Conservation (phyloP, 2,113 vertebrate species). For the Orientallactaga bullata region DNA sequence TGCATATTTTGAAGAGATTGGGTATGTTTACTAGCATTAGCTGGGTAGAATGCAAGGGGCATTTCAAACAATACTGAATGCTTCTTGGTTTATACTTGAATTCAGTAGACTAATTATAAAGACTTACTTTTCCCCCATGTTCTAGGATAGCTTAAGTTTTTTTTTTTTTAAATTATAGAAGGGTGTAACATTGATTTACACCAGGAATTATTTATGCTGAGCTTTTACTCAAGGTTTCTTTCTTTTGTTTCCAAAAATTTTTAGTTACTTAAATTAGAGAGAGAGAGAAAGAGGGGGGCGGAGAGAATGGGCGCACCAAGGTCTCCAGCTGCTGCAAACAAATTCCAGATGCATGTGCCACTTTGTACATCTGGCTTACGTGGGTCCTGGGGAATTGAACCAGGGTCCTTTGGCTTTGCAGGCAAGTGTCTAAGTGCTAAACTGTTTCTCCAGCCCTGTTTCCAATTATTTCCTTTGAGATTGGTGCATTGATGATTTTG, state of each 20-base stretch:
- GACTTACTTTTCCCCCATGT: slow-evolving; percentile 68
- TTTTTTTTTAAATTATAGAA: slow-evolving; percentile 67
- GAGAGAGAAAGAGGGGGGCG: too few relatives aligned
- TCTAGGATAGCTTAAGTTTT: slow-evolving; percentile 79
- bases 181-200: slow-evolving; percentile 75
- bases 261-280: too few relatives aligned
- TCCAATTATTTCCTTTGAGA: slow-evolving; percentile 79
- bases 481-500: slow-evolving; percentile 77
- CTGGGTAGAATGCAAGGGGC: slow-evolving; percentile 6
- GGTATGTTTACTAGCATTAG: background rate
- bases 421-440: too few relatives aligned
- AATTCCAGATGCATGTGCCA: too few relatives aligned
- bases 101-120: slow-evolving; percentile 49
- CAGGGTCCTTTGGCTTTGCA: too few relatives aligned
- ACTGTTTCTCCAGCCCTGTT: background rate
- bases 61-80: background rate
- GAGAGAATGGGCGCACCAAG: too few relatives aligned
- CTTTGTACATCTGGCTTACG: too few relatives aligned
- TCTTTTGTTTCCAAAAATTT: too few relatives aligned
- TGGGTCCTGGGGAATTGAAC: too few relatives aligned
- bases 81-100: slow-evolving; percentile 16
- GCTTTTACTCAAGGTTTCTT: slow-evolving; percentile 81
- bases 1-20: background rate
- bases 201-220: slow-evolving; percentile 72
- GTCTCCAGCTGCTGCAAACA: too few relatives aligned